Evolutionary conservation across 2,113 vertebrate genomes (phyloP).

Genomic region (Pachycephala philippinensis): DNA sequence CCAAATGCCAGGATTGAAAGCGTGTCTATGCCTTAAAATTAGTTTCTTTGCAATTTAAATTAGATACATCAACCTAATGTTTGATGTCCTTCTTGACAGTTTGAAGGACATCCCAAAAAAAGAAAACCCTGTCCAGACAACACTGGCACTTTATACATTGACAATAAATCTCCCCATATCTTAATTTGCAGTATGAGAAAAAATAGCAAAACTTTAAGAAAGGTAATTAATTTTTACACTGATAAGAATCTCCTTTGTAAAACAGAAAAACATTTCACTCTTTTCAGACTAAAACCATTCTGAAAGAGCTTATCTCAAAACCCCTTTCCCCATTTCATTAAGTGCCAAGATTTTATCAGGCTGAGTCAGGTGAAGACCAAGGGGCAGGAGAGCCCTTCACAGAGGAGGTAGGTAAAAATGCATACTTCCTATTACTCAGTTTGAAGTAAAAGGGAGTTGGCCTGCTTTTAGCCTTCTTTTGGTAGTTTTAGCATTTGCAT

Average conservation of each 20-base stretch:
- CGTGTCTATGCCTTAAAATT: not conserved
- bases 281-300: not conserved
- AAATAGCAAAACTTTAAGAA: slow-evolving; percentile 44
- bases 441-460: not conserved
- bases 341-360: not conserved
- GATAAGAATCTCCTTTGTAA: slow-evolving; percentile 41
- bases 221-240: slow-evolving; percentile 26
- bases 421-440: not conserved
- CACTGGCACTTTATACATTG: not conserved
- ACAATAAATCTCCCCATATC: slow-evolving; percentile 24
- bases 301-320: not conserved
- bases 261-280: not conserved
- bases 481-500: not conserved
- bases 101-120: slow-evolving; percentile 29
- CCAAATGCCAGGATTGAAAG: slow-evolving; percentile 13
- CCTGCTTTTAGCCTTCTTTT: not conserved
- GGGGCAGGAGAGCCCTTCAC: not conserved
- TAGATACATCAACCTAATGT: not conserved
- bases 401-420: not conserved
- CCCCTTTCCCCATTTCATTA: not conserved
- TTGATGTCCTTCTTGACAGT: slow-evolving; percentile 18
- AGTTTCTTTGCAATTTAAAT: slow-evolving; percentile 35
- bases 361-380: not conserved
- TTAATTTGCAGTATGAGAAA: slow-evolving; percentile 13
- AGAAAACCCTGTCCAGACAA: not conserved